These are phyloP conservation scores for Siniperca knerii DNA, from an alignment of 2,113 vertebrate genomes.

Conservation along the genomic window DNA sequence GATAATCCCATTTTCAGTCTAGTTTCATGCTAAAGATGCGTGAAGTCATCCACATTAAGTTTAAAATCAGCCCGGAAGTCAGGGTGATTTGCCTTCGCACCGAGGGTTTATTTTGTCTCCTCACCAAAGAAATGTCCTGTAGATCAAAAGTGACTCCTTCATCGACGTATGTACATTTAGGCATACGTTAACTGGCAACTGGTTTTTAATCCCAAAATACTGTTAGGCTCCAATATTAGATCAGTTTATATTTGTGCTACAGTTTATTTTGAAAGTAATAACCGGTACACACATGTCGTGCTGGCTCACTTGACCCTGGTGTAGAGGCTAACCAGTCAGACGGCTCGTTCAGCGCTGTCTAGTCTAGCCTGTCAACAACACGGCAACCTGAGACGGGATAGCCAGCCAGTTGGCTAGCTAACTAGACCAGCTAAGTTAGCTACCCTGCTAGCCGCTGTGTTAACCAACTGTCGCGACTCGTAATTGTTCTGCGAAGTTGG, in stretches of 20 bases:
- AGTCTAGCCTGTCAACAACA: conserved; percentile 76
- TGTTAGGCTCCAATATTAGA: too few species aligned
- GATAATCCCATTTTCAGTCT: background rate
- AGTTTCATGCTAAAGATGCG: background rate
- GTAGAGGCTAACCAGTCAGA: conserved; percentile 33
- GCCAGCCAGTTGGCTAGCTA: conserved; percentile 57
- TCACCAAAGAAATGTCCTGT: background rate
- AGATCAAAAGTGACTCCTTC: rapidly evolving
- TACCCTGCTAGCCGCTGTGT: conserved; percentile 8
- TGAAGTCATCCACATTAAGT: conserved; percentile 10
- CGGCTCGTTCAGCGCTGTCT: conserved; percentile 44
- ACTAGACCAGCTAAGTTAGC: conserved; percentile 73
- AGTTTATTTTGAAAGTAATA: conserved; percentile 49
- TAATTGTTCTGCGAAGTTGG: background rate
- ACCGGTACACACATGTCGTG: background rate
- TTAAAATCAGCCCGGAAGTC: conserved; percentile 34
- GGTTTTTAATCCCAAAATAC: too few species aligned
- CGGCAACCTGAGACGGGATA: conserved; percentile 80
- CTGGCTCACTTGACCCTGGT: rapidly evolving
- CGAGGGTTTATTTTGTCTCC: background rate
- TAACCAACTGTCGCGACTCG: conserved; percentile 25
- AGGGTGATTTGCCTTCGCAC: background rate
- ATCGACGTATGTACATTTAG: background rate
- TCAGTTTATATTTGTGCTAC: background rate
- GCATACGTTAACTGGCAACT: too few species aligned